phyloP scores from a whole-genome alignment of 2,888 invertebrate genomes.

The Andrena hattorfiana region DNA sequence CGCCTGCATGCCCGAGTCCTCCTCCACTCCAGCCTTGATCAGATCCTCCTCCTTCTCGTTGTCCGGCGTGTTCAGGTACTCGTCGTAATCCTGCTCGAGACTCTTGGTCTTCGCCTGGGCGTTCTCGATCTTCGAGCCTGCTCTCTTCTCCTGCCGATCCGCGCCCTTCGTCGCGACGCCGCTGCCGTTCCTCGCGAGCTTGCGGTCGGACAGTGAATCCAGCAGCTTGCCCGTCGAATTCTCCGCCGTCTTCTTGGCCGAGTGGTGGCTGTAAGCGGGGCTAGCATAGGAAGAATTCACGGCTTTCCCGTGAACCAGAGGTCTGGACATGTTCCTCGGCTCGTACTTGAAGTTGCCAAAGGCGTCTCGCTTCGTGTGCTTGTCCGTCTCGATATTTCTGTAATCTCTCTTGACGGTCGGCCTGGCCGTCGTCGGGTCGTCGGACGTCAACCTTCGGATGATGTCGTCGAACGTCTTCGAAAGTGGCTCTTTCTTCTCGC shows the following conservation, averaged over 20 bases:
- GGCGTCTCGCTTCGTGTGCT: constrained; percentile 74
- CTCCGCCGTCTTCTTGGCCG: constrained; percentile 17
- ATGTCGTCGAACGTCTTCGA: constrained; percentile 81
- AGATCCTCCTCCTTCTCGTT: constrained; percentile 77
- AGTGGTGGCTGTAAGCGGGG: constrained; percentile 9
- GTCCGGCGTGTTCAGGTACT: constrained; percentile 75
- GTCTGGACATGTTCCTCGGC: constrained; percentile 61
- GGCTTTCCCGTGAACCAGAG: constrained; percentile 1
- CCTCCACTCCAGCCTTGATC: constrained; percentile 68
- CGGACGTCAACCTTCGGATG: constrained; percentile 78
- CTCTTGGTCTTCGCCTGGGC: constrained; percentile 72
- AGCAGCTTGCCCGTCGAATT: constrained; percentile 30
- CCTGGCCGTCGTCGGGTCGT: constrained; percentile 70
- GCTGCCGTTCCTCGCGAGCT: constrained; percentile 38
- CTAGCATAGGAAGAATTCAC: neutral
- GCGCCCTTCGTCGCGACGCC: constrained; percentile 25
- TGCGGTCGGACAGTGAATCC: constrained; percentile 43
- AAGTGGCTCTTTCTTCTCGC: constrained; percentile 71
- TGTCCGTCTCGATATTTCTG: constrained; percentile 73
- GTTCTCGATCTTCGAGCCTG: constrained; percentile 55
- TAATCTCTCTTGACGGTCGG: constrained; percentile 70
- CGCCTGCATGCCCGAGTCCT: constrained; percentile 76
- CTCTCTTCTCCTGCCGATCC: constrained; percentile 51
- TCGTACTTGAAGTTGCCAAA: constrained; percentile 74
- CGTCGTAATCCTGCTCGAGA: constrained; percentile 80